Base-by-base conservation (phyloP, 1,140 invertebrate genomes). In the Chymomyza costata region DNA sequence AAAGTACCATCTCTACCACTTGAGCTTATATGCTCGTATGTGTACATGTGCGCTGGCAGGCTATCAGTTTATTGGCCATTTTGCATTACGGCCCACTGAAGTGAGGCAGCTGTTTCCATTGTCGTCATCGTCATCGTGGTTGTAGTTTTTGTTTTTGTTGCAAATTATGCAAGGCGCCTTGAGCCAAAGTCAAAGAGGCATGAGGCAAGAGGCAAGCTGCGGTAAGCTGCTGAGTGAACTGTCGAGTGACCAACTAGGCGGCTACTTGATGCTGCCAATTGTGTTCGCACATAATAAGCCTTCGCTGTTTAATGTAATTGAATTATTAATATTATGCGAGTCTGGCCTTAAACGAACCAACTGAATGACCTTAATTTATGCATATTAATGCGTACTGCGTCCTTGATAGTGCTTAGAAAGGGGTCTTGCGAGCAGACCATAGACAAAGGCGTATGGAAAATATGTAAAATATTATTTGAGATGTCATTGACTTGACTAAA, bases 151-250 rank as follows among this genome's bases (percentile, higher is more conserved):
- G 63, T 78, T 62, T 49, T 15, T 35, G 35, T 57, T 62, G 70
- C 56, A 50, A 78, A 76, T 76, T 76, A 76, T 76, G 65, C 71
- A 70, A 65, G n/a, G 44, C 61, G 71, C 70, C 65, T 78, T 65
- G 46, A 70, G 70, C 50, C 11, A 37, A 5, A 28, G 34, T 34
- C 50, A n/a, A n/a, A n/a, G n/a, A n/a, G n/a, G n/a, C n/a, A n/a
- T n/a, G n/a, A n/a, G n/a, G n/a, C n/a, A n/a, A n/a, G n/a, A n/a
- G n/a, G n/a, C n/a, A n/a, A n/a, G n/a, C n/a, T n/a, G n/a, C n/a
- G n/a, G n/a, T 54, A 60, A 45, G 14, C 44, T 14, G 11, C 34
- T 40, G 25, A 0, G 16, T 8, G 8, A n/a, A 10, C 2, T 3
- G 15, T 60, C 43, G 52, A 71, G 66, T 78, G 66, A 54, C 45